phyloP scores from a whole-genome alignment of 2,113 vertebrate genomes.

The Sinocyclocheilus rhinocerous region DNA sequence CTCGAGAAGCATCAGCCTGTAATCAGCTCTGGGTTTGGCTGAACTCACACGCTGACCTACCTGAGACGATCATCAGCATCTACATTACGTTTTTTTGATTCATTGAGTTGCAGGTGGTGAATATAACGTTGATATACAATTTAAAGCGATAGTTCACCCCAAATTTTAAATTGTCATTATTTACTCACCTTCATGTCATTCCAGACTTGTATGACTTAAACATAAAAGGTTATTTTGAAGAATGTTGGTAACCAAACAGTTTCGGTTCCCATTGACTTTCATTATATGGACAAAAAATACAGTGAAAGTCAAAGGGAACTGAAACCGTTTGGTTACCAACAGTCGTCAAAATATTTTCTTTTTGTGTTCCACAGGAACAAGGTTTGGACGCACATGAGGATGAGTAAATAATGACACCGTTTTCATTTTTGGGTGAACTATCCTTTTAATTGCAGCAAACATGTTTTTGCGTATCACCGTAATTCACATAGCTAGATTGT shows the following conservation, averaged over 20 bases:
- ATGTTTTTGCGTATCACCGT: not conserved
- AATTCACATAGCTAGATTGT: not conserved
- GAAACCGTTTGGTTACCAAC: not conserved
- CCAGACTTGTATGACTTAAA: not conserved
- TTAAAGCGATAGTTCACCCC: not conserved
- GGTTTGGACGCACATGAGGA: not conserved
- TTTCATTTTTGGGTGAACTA: no score
- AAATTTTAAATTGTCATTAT: not conserved
- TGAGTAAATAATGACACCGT: not conserved
- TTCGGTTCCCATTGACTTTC: not conserved
- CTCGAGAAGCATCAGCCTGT: not conserved
- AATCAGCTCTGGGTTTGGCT: conserved; percentile 1
- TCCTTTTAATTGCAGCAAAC: not conserved
- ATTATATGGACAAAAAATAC: not conserved
- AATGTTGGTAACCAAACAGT: no score
- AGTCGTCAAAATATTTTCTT: not conserved
- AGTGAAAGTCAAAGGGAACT: not conserved
- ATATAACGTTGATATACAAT: not conserved
- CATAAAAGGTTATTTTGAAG: not conserved
- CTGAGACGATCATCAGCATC: not conserved
- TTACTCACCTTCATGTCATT: not conserved
- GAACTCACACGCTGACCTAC: not conserved
- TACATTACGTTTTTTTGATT: not conserved
- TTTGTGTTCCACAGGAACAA: no score
- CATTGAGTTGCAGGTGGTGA: not conserved